Evolutionary conservation across 2,888 invertebrate species (phyloP).

Genomic region (Amblyjoppa fuscipennis): DNA sequence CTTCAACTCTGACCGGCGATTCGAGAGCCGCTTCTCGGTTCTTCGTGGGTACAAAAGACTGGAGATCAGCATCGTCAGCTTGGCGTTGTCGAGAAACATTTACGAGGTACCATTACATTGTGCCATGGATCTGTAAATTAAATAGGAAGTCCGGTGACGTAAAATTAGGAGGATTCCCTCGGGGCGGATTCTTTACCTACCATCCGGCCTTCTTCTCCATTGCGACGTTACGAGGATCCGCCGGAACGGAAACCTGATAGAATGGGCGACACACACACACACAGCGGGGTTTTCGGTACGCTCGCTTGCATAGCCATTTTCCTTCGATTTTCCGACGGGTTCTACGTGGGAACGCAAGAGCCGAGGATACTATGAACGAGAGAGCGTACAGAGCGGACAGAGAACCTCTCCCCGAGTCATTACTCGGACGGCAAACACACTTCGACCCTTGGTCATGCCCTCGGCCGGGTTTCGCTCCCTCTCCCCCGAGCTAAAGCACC

Average conservation of each 20-base stretch:
- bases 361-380: slow-evolving; percentile 61
- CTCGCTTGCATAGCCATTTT: slow-evolving; percentile 84
- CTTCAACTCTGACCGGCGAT: neutral
- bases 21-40: neutral
- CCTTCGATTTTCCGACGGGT: slow-evolving; percentile 69
- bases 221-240: slow-evolving; percentile 49
- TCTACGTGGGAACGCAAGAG: slow-evolving; percentile 28
- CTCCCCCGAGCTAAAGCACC: slow-evolving; percentile 43
- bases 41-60: neutral
- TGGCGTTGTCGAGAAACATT: slow-evolving; percentile 38
- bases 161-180: slow-evolving; percentile 68
- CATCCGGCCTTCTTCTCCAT: slow-evolving; percentile 20
- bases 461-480: slow-evolving; percentile 66
- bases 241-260: slow-evolving; percentile 61
- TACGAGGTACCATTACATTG: slow-evolving; percentile 37
- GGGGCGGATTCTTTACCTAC: slow-evolving; percentile 39
- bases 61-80: slow-evolving; percentile 62
- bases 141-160: slow-evolving; percentile 68
- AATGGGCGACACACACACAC: slow-evolving; percentile 63
- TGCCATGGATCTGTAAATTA: slow-evolving; percentile 54
- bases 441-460: slow-evolving; percentile 83
- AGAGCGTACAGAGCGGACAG: slow-evolving; percentile 57
- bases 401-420: slow-evolving; percentile 82
- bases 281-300: slow-evolving; percentile 69
- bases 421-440: slow-evolving; percentile 85